Base-by-base conservation (phyloP, 2,797 vertebrate genomes). In the Tapirus indicus region DNA sequence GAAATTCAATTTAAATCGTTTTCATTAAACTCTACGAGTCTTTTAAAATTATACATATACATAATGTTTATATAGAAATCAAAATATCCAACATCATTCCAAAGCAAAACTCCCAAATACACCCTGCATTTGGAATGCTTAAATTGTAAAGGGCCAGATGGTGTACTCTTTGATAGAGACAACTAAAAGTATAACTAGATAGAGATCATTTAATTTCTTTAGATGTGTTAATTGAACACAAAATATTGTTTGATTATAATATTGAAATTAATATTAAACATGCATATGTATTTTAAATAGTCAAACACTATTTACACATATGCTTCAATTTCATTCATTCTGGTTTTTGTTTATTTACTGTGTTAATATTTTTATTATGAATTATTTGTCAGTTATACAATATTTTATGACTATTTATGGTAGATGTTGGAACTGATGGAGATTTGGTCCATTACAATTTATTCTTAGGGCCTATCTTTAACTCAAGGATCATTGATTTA, bases 401-500 rank as follows among this genome's bases (percentile, higher is more conserved):
- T 64, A 49, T 91, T 27, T 96, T 72, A 82, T 25, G 7, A 88
- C 13, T 91, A 10, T 60, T 90, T 90, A 32, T 75, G 18, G 1
- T 29, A 83, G 35, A 35, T 79, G 7, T 82, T 92, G 38, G 38
- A 88, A 72, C 13, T 52, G 4, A 47, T 80, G 6, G 18, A 71
- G 14, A 52, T 83, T 89, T 87, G 27, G 5, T 75, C 32, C 62
- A 82, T 87, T 89, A n/a, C 13, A 64, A 9, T 93, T 92, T 79
- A 77, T 82, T 92, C 17, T 5, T 94, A 52, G 85, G 80, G 9
- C 11, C 7, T 88, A 47, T 52, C 14, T 85, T 64, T 96, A 82
- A 44, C 32, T 95, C 38, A 79, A 78, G 20, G 38, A 93, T 75
- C 74, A 93, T 49, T 96, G 66, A 79, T 77, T 89, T 94, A 84